A percentile compares a stretch with the other conserved stretches of the same genome.
These are phyloP conservation scores for Macquaria australasica DNA, from an alignment of 2,113 vertebrate genomes.

Conservation along the genomic window DNA sequence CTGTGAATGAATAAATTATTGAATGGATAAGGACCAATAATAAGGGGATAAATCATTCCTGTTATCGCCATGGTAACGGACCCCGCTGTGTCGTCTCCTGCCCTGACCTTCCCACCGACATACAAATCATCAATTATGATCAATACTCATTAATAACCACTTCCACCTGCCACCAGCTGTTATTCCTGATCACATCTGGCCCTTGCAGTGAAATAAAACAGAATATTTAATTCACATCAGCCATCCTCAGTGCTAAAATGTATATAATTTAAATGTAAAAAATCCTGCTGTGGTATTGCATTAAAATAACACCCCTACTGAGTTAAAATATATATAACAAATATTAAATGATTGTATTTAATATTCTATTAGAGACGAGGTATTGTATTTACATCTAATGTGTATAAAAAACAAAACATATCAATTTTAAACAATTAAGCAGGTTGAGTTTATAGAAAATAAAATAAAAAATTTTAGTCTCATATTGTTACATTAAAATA, in stretches of 20 bases:
- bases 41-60: conserved; percentile 63
- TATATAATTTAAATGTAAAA: not conserved
- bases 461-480: not conserved
- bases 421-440: not conserved
- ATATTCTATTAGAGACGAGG: not conserved
- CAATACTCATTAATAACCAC: conserved; percentile 59
- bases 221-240: not conserved
- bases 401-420: not conserved
- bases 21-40: conserved; percentile 61
- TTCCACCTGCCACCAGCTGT: conserved; percentile 30
- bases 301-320: not conserved
- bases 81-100: conserved; percentile 56
- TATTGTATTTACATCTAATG: not conserved
- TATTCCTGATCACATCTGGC: conserved; percentile 8
- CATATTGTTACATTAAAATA: not conserved
- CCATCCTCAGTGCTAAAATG: not conserved
- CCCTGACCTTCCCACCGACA: conserved; percentile 66
- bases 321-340: not conserved
- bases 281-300: too few species aligned
- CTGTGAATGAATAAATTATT: conserved; percentile 71
- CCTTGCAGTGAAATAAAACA: not conserved
- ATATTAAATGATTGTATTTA: not conserved
- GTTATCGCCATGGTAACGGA: conserved; percentile 68
- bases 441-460: not conserved
- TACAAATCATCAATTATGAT: conserved; percentile 53